These are phyloP conservation scores for Drosophila lacicola DNA, from an alignment of 2,888 invertebrate species.

Conservation along the genomic window DNA sequence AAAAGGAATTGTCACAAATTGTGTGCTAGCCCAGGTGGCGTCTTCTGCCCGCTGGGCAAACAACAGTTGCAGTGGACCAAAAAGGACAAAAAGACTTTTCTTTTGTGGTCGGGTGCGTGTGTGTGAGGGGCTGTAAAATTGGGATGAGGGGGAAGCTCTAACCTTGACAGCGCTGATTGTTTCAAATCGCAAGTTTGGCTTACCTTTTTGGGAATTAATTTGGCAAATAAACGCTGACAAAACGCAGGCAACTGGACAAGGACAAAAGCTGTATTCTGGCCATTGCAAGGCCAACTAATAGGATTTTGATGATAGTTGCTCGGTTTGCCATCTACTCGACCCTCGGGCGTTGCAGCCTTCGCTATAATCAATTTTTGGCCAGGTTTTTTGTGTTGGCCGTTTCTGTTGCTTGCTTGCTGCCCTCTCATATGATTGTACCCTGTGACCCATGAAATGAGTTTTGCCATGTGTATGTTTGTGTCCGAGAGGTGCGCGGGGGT, in stretches of 20 bases:
- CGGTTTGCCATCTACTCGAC: slow-evolving; percentile 43
- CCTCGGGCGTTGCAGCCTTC: slow-evolving; percentile 56
- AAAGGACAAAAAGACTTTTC: slow-evolving; percentile 62
- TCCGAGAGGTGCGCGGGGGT: slow-evolving; percentile 31
- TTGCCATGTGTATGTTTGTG: slow-evolving; percentile 75
- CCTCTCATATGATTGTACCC: slow-evolving; percentile 81
- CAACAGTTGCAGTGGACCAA: slow-evolving; percentile 67
- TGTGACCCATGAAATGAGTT: slow-evolving; percentile 85
- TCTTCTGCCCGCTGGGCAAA: slow-evolving; percentile 65
- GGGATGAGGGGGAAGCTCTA: slow-evolving; percentile 13
- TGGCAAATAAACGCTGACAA: slow-evolving; percentile 79
- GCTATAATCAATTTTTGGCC: slow-evolving; percentile 78
- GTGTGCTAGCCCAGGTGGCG: slow-evolving; percentile 59
- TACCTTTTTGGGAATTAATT: slow-evolving; percentile 82
- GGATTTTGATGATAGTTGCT: slow-evolving; percentile 82
- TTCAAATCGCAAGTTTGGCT: slow-evolving; percentile 81
- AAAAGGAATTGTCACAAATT: slow-evolving; percentile 81
- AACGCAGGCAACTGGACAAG: slow-evolving; percentile 75
- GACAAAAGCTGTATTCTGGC: slow-evolving; percentile 58
- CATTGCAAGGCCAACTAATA: slow-evolving; percentile 75
- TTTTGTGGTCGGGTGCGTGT: slow-evolving; percentile 21
- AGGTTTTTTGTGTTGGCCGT: slow-evolving; percentile 49
- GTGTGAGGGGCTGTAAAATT: background rate
- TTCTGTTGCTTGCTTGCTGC: slow-evolving; percentile 38
- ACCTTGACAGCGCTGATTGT: slow-evolving; percentile 71